Conservation (phyloP, 1,140 invertebrate species). For the Brachionus calyciflorus region DNA sequence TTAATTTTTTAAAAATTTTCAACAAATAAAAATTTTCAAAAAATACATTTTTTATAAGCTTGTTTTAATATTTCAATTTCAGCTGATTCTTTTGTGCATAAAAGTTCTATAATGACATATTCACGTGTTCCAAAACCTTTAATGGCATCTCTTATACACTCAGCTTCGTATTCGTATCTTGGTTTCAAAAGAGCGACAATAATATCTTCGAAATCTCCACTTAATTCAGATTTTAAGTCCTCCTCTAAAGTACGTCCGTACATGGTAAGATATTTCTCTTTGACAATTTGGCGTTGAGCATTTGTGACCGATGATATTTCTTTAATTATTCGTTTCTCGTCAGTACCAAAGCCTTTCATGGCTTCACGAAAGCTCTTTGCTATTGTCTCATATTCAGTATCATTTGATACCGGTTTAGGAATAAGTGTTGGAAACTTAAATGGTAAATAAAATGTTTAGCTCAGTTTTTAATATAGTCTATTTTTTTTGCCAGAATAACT, state of each 20-base stretch:
- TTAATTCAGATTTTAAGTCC: slow-evolving; percentile 79
- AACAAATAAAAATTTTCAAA: not conserved
- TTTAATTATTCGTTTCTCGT: slow-evolving; percentile 56
- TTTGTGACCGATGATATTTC: slow-evolving; percentile 55
- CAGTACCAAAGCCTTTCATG: slow-evolving; percentile 55
- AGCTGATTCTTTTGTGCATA: slow-evolving; percentile 6
- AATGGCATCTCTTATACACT: slow-evolving; percentile 57
- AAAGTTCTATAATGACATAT: not conserved
- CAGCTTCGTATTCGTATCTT: slow-evolving; percentile 55
- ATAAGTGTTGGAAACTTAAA: not conserved
- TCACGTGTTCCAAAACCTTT: slow-evolving; percentile 53
- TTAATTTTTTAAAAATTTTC: not conserved
- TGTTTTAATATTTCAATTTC: slow-evolving; percentile 34
- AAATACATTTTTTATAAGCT: not conserved
- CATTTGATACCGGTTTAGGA: not conserved
- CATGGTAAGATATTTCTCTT: slow-evolving; percentile 52
- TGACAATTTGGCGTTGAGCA: slow-evolving; percentile 57
- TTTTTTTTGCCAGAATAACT: too few species aligned
- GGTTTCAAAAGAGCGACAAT: slow-evolving; percentile 75
- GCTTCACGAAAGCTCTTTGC: slow-evolving; percentile 50
- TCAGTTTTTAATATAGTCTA: too few species aligned
- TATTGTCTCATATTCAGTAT: not conserved
- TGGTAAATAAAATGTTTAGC: too few species aligned
- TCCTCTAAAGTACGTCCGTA: slow-evolving; percentile 70
- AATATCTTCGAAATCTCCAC: slow-evolving; percentile 81